These are phyloP conservation scores for Patiria pectinifera DNA, from an alignment of 53 echinoderm and acorn worm species.

Conservation along the genomic window DNA sequence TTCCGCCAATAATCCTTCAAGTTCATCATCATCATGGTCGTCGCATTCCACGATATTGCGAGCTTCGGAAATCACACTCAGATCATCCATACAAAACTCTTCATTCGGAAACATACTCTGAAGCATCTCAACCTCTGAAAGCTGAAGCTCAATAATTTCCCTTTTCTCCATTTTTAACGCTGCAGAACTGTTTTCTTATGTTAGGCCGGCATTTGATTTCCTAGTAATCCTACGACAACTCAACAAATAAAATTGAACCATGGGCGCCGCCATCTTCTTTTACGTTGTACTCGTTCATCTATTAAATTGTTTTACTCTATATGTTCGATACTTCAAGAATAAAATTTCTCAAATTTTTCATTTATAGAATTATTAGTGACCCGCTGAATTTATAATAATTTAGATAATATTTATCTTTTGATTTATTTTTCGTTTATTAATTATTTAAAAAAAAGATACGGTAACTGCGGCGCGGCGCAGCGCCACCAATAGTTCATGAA, in stretches of 20 bases:
- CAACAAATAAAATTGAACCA: not conserved
- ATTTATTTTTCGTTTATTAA: not conserved
- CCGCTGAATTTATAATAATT: too few species aligned
- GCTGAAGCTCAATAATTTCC: conserved; percentile 74
- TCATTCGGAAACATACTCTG: conserved; percentile 90
- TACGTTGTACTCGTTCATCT: not conserved
- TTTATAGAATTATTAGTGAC: too few species aligned
- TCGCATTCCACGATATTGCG: conserved; percentile 64
- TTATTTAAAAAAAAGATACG: not conserved
- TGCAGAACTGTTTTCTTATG: not conserved
- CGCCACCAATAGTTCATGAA: conserved; percentile 2
- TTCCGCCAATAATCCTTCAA: not conserved
- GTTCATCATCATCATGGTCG: not conserved
- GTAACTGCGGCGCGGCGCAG: not conserved
- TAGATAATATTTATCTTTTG: not conserved
- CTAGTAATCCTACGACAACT: not conserved
- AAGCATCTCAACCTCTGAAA: conserved; percentile 91
- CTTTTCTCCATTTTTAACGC: conserved; percentile 6
- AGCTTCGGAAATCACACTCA: conserved; percentile 75
- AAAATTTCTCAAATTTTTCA: not conserved
- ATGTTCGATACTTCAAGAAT: not conserved
- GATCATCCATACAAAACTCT: conserved; percentile 85
- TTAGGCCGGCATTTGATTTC: too few species aligned
- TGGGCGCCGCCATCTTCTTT: conserved; percentile 40
- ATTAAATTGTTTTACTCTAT: not conserved